Evolutionary conservation across 2,888 invertebrate species (phyloP), one percentile per base, ranked within the genome.

Genomic region (Dendrolimus pini): DNA sequence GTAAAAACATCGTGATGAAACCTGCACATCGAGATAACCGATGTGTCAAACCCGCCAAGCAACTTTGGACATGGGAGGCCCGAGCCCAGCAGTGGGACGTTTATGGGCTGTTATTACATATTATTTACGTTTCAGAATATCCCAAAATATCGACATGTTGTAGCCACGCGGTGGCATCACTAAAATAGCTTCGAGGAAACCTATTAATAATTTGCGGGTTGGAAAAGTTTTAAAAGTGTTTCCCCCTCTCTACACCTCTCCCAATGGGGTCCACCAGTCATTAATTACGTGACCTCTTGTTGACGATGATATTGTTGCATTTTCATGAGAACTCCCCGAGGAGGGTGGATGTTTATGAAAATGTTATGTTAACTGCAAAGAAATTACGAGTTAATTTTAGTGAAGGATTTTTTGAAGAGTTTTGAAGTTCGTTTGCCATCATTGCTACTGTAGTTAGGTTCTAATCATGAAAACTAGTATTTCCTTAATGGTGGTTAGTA

Each of bases 121-220:
- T 30, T 30, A 30, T 30, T 13, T 41, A 12, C n/a, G 12, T n/a
- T 30, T 41, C 13, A 41, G 42, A 41, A 56, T 59, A 59, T 61
- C 59, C 60, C 68, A 18, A 18, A 55, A 52, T 12, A 59, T 57
- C 55, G 55, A 57, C 54, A 62, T 56, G 6, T 6, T 12, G 41
- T 41, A 54, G 55, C 9, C 53, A 9, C 41, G 9, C 8, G 3
- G 14, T 14, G 14, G 10, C 77, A 69, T 66, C 81, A 60, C 77
- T 79, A 68, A 47, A 47, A 47, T 47, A 74, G 76, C 82, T 72
- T 65, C 74, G 74, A 72, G 74, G 75, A 73, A 86, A 88, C 84
- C 89, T 89, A 88, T 89, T 89, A 89, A 89, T 89, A 89, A 88
- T 85, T 71, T 77, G 78, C 80, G 85, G 83, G 75, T 79, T 82